phyloP scores from a whole-genome alignment of 2,113 vertebrate species.

The Hemiscyllium ocellatum region DNA sequence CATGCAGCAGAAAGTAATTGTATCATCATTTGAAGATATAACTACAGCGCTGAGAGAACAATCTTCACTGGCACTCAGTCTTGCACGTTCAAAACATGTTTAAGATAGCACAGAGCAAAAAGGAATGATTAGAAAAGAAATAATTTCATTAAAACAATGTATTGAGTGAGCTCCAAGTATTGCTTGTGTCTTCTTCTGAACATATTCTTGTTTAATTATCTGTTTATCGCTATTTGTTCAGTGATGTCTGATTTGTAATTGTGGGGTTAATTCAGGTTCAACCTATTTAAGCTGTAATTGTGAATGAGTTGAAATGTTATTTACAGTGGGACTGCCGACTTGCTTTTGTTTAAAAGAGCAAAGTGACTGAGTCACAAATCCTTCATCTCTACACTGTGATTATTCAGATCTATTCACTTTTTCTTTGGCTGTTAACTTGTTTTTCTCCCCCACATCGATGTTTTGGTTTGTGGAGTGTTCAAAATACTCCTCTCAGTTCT shows the following conservation, averaged over 20 bases:
- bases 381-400: neutral
- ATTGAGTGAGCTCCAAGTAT: too few species aligned
- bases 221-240: neutral
- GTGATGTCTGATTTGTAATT: neutral
- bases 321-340: neutral
- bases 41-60: neutral
- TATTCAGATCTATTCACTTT: neutral
- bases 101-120: neutral
- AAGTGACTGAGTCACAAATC: conserved; percentile 26
- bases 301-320: neutral
- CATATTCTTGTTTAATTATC: neutral
- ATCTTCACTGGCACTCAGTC: neutral
- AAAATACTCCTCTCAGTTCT: neutral
- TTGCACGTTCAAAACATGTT: neutral
- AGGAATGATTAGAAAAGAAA: neutral
- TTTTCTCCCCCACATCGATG: neutral
- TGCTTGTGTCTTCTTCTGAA: neutral
- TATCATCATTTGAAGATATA: neutral
- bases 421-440: neutral
- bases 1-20: neutral
- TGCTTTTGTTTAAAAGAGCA: neutral
- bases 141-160: too few species aligned
- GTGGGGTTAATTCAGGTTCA: neutral
- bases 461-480: neutral
- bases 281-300: neutral